Base-by-base conservation (phyloP, 2,113 vertebrate genomes). In the Odontophorus gujanensis region DNA sequence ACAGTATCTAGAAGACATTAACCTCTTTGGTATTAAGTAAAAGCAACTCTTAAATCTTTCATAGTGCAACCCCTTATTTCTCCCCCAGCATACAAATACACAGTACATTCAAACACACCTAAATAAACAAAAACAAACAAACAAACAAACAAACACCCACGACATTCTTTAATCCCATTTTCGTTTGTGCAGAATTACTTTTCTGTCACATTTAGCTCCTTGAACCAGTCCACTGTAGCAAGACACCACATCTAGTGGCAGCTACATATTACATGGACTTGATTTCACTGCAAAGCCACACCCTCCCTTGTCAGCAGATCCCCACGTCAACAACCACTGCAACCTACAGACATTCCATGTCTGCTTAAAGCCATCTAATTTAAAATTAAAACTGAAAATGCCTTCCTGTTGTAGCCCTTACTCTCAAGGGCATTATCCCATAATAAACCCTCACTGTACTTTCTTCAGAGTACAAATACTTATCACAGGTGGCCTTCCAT, bases 251-350 rank as follows among this genome's bases (percentile, higher is more conserved):
- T 86, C 11, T 10, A 55, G 57, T 11, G 38, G 61, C 32, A 86
- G 65, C 61, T 57, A 7, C 2, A 0, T 5, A 5, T 53, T 50
- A 58, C 2, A 1, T 3, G 16, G 38, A 22, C 38, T 59, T 10
- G 7, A 22, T 8, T 63, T 65, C 38, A 53, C 13, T 36, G 62
- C 9, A 42, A 32, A 75, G 45, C 2, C 4, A 22, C 30, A 50
- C 8, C 2, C 24, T n/a, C 38, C 53, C 34, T 30, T 42, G 55
- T 47, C 28, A 59, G 26, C 15, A 34, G 10, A 34, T 25, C 55
- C 26, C 76, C 25, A 17, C 1, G 0, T 43, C 40, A 61, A 26
- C 22, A 45, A 24, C 12, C 22, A 24, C 13, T 47, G 45, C n/a
- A 80, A 76, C 9, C 20, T 57, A 59, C 8, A 69, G 72, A 38